Conservation (phyloP, 2,797 vertebrate genomes). For the Zalophus californianus region DNA sequence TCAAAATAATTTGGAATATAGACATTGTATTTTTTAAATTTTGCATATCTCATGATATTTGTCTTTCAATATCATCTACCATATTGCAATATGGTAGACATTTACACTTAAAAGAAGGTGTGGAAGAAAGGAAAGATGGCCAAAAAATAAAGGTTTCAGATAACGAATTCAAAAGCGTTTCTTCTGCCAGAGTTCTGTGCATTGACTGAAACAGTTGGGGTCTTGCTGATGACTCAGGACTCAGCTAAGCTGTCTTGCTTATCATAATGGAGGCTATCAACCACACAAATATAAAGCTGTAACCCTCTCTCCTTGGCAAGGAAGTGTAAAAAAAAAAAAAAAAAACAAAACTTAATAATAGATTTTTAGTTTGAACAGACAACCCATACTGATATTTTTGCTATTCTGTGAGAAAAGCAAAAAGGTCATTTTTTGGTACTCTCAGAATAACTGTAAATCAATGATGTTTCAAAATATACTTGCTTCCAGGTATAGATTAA, state of each 20-base stretch:
- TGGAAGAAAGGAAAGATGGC: conserved; percentile 74
- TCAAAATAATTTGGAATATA: conserved; percentile 74
- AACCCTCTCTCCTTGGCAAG: conserved; percentile 63
- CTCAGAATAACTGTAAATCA: conserved; percentile 32
- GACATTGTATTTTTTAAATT: not conserved
- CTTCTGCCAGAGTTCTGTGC: conserved; percentile 15
- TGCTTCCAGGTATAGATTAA: not conserved
- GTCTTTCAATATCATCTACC: not conserved
- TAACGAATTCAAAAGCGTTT: conserved; percentile 49
- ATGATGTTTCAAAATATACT: conserved; percentile 19
- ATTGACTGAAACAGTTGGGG: not conserved
- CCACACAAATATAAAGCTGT: conserved; percentile 42
- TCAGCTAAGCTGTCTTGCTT: conserved; percentile 46
- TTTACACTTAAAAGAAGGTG: conserved; percentile 24
- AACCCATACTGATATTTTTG: conserved; percentile 16
- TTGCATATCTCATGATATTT: not conserved
- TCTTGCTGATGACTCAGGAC: conserved; percentile 41
- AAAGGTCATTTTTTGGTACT: conserved; percentile 35
- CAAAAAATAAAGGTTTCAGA: conserved; percentile 67
- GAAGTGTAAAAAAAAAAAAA: not conserved
- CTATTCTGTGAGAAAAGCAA: conserved; percentile 29
- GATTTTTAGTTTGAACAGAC: not conserved
- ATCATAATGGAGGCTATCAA: not conserved
- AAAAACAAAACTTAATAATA: not conserved
- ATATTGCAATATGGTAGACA: not conserved